These are phyloP conservation scores for Steinernema scapterisci DNA, from an alignment of 2,888 invertebrate species.

Conservation along the genomic window DNA sequence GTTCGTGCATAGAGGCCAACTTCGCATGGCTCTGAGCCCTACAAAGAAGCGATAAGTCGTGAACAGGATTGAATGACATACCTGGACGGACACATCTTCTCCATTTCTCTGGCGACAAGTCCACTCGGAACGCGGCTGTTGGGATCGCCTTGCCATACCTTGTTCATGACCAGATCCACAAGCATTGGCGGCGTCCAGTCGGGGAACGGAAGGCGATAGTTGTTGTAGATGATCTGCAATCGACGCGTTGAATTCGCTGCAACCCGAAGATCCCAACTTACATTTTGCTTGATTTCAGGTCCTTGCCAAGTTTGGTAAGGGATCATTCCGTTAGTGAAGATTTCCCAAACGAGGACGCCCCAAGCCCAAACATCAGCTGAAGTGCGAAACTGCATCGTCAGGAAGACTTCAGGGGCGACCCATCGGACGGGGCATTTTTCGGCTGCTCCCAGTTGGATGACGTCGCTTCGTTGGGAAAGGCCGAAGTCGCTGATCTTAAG, in stretches of 20 bases:
- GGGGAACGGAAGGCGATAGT: conserved; percentile 34
- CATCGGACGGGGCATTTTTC: conserved; percentile 40
- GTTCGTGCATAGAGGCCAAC: too few relatives aligned
- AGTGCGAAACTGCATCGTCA: conserved; percentile 33
- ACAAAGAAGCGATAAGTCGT: too few relatives aligned
- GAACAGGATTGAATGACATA: neutral
- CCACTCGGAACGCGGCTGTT: neutral
- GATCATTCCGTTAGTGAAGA: conserved; percentile 32
- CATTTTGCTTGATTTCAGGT: neutral
- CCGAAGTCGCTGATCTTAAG: conserved; percentile 37
- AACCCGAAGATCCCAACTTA: neutral
- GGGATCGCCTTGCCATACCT: neutral
- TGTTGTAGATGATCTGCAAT: conserved; percentile 35
- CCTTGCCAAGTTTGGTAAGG: conserved; percentile 38
- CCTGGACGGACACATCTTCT: neutral
- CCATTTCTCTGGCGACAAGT: neutral
- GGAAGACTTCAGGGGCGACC: conserved; percentile 40
- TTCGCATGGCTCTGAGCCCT: too few relatives aligned
- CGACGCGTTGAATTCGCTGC: neutral
- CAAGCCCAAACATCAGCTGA: conserved; percentile 41
- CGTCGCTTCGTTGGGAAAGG: conserved; percentile 13
- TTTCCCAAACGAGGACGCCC: conserved; percentile 38
- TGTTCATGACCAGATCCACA: neutral
- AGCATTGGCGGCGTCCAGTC: conserved; percentile 39
- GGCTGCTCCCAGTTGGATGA: conserved; percentile 1